Percentiles rank a stretch among this genome's conserved stretches.
These are phyloP conservation scores for Clivina fossor DNA, from an alignment of 2,888 invertebrate genomes.

Conservation along the genomic window DNA sequence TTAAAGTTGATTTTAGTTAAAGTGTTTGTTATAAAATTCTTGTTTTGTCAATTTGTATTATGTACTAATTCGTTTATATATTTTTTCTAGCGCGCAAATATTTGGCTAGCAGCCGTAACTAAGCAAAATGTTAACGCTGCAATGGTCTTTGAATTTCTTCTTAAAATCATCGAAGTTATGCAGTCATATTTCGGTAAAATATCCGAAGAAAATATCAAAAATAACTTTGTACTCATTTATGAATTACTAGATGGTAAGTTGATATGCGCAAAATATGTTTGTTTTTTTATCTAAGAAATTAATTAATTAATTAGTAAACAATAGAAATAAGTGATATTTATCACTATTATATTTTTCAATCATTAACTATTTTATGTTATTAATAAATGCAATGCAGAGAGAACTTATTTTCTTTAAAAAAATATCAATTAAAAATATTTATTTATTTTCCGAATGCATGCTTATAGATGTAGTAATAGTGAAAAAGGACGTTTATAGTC, in stretches of 20 bases:
- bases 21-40: no score
- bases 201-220: conserved; percentile 99
- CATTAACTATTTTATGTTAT: no score
- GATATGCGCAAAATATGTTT: not conserved
- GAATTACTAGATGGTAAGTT: conserved; percentile 91
- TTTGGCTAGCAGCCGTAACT: conserved; percentile 99
- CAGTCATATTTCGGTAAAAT: conserved; percentile 99
- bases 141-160: conserved; percentile 98
- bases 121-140: conserved; percentile 99
- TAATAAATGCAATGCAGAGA: no score
- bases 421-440: no score
- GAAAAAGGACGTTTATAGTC: no score
- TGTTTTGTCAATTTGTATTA: conserved; percentile 2
- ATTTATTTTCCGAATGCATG: no score
- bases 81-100: conserved; percentile 83
- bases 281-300: not conserved
- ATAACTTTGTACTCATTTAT: conserved; percentile 99
- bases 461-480: no score
- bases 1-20: no score
- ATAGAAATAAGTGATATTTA: conserved; percentile 10
- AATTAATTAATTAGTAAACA: not conserved
- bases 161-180: conserved; percentile 98
- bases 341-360: no score
- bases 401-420: no score
- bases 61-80: conserved; percentile 10